Conservation (phyloP, 2,113 vertebrate species). For the Cygnus atratus region DNA sequence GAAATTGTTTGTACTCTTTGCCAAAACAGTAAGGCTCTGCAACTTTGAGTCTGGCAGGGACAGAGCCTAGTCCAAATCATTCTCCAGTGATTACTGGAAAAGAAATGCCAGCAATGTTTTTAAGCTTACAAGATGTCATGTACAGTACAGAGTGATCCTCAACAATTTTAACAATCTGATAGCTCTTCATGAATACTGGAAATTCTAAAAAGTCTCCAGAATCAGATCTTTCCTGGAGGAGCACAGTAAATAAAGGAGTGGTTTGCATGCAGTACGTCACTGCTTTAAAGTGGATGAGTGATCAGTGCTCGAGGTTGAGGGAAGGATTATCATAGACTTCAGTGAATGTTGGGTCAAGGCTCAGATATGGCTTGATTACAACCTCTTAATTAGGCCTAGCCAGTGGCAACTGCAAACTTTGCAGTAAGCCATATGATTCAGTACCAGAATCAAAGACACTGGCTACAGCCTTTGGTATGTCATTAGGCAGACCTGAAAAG, state of each 20-base stretch:
- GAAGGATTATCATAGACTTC: neutral
- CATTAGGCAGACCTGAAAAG: neutral
- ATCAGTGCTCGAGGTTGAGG: fast-evolving
- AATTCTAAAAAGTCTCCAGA: neutral
- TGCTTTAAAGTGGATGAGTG: fast-evolving
- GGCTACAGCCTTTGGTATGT: neutral
- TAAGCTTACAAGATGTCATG: conserved; percentile 11
- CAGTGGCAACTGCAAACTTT: conserved; percentile 25
- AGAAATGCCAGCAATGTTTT: conserved; percentile 26
- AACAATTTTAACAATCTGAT: neutral
- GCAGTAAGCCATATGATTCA: neutral
- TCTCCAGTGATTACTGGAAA: conserved; percentile 17
- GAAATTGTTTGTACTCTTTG: conserved; percentile 73
- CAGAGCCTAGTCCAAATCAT: neutral
- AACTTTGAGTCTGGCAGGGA: conserved; percentile 51
- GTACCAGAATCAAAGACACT: neutral
- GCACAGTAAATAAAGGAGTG: fast-evolving
- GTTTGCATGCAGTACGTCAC: fast-evolving
- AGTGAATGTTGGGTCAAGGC: neutral
- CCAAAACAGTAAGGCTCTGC: conserved; percentile 69
- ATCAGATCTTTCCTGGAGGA: neutral
- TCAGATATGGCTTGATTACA: neutral
- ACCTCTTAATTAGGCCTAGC: neutral
- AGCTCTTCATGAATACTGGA: neutral
- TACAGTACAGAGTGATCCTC: neutral